A percentile compares a stretch with the other conserved stretches of the same genome.
Evolutionary conservation across 2,888 invertebrate genomes (phyloP).

Genomic region (Nineta flava): DNA sequence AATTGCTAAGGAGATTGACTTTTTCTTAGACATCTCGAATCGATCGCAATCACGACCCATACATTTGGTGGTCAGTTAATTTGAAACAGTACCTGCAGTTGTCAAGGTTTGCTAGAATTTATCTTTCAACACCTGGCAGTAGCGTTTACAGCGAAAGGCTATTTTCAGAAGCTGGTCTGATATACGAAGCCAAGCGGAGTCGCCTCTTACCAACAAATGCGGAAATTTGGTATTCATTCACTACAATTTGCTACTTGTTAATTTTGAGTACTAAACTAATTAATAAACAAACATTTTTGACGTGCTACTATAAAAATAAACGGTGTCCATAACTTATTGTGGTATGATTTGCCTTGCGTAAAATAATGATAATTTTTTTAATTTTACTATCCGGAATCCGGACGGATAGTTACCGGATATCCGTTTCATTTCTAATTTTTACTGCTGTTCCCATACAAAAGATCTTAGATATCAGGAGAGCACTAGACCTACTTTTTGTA

Average conservation of each 20-base stretch:
- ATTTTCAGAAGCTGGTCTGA: slow-evolving; percentile 15
- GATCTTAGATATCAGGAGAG: no score
- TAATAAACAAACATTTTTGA: neutral
- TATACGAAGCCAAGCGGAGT: slow-evolving; percentile 13
- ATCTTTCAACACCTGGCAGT: no score
- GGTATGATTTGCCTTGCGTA: neutral
- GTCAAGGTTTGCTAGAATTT: no score
- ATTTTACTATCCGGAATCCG: no score
- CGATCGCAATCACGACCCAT: slow-evolving; percentile 14
- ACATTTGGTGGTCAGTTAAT: slow-evolving; percentile 16
- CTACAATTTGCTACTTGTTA: neutral
- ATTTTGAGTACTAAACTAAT: neutral
- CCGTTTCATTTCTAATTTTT: no score
- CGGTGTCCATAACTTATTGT: neutral
- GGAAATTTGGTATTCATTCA: neutral
- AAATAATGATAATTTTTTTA: no score
- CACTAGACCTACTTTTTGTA: no score
- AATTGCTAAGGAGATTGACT: slow-evolving; percentile 16
- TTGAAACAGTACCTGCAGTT: no score
- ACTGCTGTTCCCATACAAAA: no score
- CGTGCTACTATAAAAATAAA: neutral
- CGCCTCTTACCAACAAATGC: slow-evolving; percentile 8
- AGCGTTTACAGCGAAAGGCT: no score
- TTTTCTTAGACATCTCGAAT: slow-evolving; percentile 14
- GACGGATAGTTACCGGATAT: no score